Percentiles rank a stretch among this genome's conserved stretches.
These are phyloP conservation scores for Siderastrea radians DNA, from an alignment of 92 coral and sea anemone genomes.

Conservation along the genomic window DNA sequence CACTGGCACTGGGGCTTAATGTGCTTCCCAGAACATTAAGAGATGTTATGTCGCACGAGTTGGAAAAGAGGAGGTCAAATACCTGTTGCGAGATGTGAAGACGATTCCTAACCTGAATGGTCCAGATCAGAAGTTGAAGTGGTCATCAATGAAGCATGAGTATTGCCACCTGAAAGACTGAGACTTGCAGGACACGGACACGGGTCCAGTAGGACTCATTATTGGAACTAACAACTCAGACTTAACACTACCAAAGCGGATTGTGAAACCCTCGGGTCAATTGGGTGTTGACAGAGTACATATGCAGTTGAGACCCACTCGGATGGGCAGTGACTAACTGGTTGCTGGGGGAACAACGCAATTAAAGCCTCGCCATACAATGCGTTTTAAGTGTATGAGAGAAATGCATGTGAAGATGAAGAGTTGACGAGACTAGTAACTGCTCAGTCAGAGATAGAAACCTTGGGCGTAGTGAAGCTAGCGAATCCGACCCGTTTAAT, in stretches of 20 bases:
- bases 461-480: too few relatives aligned
- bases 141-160: constrained; percentile 32
- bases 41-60: too few relatives aligned
- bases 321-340: too few relatives aligned
- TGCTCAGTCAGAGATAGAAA: too few relatives aligned
- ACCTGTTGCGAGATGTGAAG: constrained; percentile 29
- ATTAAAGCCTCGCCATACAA: too few relatives aligned
- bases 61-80: constrained; percentile 31
- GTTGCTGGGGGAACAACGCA: too few relatives aligned
- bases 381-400: too few relatives aligned
- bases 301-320: constrained; percentile 44
- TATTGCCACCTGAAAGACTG: constrained; percentile 24
- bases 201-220: constrained; percentile 13
- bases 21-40: too few relatives aligned
- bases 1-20: too few relatives aligned
- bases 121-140: constrained; percentile 35
- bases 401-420: too few relatives aligned
- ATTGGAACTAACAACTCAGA: constrained; percentile 48
- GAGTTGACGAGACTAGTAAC: too few relatives aligned
- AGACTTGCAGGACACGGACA: constrained; percentile 31
- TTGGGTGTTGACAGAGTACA: constrained; percentile 12
- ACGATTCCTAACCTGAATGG: constrained; percentile 21
- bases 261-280: constrained; percentile 27
- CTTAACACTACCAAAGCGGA: constrained; percentile 31
- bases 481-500: too few relatives aligned